Percentiles rank a stretch among this genome's conserved stretches.
These are phyloP conservation scores for Bovichtus variegatus DNA, from an alignment of 2,797 vertebrate species.

Conservation along the genomic window DNA sequence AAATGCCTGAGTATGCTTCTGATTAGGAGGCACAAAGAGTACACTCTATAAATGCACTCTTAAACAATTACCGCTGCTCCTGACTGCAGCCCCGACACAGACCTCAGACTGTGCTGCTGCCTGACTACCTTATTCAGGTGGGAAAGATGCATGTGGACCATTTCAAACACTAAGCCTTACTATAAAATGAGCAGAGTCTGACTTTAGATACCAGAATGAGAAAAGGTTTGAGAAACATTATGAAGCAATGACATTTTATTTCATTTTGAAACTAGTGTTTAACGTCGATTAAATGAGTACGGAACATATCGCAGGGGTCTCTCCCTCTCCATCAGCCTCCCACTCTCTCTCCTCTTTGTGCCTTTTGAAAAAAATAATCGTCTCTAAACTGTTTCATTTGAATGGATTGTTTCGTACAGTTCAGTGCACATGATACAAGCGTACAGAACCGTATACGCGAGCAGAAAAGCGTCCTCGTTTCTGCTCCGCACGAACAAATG, in stretches of 20 bases:
- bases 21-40: conserved; percentile 83
- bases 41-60: conserved; percentile 85
- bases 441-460: no score
- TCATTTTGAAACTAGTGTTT: background rate
- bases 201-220: background rate
- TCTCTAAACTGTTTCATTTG: no score
- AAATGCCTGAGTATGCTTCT: conserved; percentile 83
- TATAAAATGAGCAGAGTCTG: conserved; percentile 22
- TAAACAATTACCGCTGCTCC: conserved; percentile 84
- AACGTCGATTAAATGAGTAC: background rate
- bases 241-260: background rate
- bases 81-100: conserved; percentile 65
- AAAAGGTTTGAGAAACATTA: background rate
- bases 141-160: conserved; percentile 53
- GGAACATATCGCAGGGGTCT: no score
- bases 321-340: no score
- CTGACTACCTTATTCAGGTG: conserved; percentile 60
- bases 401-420: no score
- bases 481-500: fast-evolving
- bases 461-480: background rate
- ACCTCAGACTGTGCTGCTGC: conserved; percentile 68
- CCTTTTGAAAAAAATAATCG: no score
- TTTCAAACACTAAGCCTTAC: conserved; percentile 51
- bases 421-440: no score
- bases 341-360: no score